Conservation (phyloP, 1,140 invertebrate genomes). For the Cydia amplana region DNA sequence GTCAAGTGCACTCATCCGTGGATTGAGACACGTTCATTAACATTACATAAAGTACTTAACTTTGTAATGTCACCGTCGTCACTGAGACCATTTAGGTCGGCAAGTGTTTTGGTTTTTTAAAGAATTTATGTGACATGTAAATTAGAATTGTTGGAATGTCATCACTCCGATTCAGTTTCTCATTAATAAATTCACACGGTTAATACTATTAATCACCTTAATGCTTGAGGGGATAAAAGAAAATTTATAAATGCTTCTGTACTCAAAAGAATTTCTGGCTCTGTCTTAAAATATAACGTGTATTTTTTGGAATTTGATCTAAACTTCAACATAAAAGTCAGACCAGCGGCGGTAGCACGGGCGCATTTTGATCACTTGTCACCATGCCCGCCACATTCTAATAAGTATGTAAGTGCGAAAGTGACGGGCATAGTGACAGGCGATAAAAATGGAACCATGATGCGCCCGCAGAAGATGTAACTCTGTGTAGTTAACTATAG, state of each 20-base stretch:
- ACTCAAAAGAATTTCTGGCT: background rate
- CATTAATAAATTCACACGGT: background rate
- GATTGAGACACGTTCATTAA: background rate
- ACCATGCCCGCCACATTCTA: no score
- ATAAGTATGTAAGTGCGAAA: no score
- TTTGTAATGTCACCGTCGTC: background rate
- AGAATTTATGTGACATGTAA: background rate
- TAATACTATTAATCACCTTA: background rate
- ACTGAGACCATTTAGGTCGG: background rate
- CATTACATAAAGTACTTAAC: background rate
- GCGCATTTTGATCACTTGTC: no score
- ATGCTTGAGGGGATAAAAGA: background rate
- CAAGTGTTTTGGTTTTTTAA: background rate
- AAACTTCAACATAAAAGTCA: no score
- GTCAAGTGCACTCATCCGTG: background rate
- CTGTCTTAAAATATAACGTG: background rate
- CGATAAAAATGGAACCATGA: no score
- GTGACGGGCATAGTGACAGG: no score
- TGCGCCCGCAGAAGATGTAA: no score
- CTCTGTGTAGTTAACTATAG: no score
- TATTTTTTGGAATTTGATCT: background rate
- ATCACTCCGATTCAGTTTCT: background rate
- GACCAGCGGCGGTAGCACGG: no score
- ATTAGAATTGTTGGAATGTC: background rate
- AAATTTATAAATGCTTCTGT: background rate